phyloP scores from a whole-genome alignment of 1,140 invertebrate genomes.

The Orussus abietinus region DNA sequence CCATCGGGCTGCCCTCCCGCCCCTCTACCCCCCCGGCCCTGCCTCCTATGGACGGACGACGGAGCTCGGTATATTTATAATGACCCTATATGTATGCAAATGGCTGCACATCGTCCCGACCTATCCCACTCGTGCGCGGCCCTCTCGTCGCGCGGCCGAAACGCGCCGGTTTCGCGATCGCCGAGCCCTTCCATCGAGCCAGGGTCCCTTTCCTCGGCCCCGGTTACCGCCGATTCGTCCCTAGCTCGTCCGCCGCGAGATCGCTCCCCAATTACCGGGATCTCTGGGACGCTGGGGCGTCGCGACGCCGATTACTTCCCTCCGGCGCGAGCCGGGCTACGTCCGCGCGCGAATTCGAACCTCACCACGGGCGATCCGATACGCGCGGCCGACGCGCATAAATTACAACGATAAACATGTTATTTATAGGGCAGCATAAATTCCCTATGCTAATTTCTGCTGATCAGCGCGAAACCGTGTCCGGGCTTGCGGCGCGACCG shows the following conservation, averaged over 20 bases:
- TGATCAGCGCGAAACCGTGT: slow-evolving; percentile 45
- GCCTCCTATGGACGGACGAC: slow-evolving; percentile 42
- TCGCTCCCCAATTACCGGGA: slow-evolving; percentile 14
- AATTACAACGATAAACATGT: slow-evolving; percentile 55
- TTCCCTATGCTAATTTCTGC: slow-evolving; percentile 53
- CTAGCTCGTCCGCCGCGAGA: slow-evolving; percentile 5
- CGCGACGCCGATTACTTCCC: too few relatives aligned
- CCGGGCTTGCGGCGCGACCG: slow-evolving; percentile 33
- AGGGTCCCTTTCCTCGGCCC: too few relatives aligned
- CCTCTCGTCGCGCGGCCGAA: slow-evolving; percentile 17
- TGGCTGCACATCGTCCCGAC: slow-evolving; percentile 49
- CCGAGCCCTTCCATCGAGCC: too few relatives aligned
- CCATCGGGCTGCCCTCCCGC: slow-evolving; percentile 41
- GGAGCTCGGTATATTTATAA: slow-evolving; percentile 52
- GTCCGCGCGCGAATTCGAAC: slow-evolving; percentile 21
- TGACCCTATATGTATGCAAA: slow-evolving; percentile 56
- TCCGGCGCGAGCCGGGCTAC: slow-evolving; percentile 18
- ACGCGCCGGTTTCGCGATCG: slow-evolving; percentile 31
- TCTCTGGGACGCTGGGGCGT: slow-evolving; percentile 6
- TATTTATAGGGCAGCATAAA: slow-evolving; percentile 53
- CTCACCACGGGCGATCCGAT: slow-evolving; percentile 36
- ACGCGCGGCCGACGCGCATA: slow-evolving; percentile 42
- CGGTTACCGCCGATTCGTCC: too few relatives aligned
- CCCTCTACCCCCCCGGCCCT: slow-evolving; percentile 15
- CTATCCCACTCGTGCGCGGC: slow-evolving; percentile 40